Base-by-base conservation (phyloP, 1,140 invertebrate genomes). In the Drosophila malerkotliana region DNA sequence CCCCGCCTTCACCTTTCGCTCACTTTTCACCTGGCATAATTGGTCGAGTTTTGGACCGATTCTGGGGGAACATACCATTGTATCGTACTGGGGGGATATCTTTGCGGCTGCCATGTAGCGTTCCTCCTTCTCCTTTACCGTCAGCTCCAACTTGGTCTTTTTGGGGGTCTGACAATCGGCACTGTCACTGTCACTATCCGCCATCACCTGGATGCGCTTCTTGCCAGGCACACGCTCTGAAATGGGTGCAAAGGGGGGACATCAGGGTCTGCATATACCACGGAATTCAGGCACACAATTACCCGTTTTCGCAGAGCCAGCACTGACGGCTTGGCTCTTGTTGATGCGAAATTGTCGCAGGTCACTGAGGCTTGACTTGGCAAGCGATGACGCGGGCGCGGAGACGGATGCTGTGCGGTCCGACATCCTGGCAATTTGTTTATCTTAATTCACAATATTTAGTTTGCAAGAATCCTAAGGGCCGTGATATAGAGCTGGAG, bases 271-370 rank as follows among this genome's bases (percentile, higher is more conserved):
- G 14, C 7, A 79, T 63, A 62, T 26, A 47, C 30, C n/a, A 10
- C 18, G 24, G 30, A 64, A 73, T 54, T 47, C 67, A 24, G 61
- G 75, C 48, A 32, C 1, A 15, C 34, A 49, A 44, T 68, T 79
- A 91, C 90, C 90, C 54, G 79, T 91, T 81, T 78, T 90, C 12
- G 66, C 63, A 39, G 12, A 41, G 34, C 67, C 4, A 14, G 69
- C 39, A 28, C 78, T 62, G 53, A 44, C 64, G 47, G 63, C 47
- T 49, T 55, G 61, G 55, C 60, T 76, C 64, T 90, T 92, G 66
- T 80, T 91, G 58, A 92, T 83, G 57, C 91, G 91, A 87, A 91
- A 92, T 61, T 92, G 90, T 44, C 91, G 80, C 52, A 92, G 72
- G 59, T 91, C 90, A 26, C 75, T 90, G 39, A 90, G 45, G 39